phyloP scores from a whole-genome alignment of 2,113 vertebrate species.

The Ceyx melanurus region DNA sequence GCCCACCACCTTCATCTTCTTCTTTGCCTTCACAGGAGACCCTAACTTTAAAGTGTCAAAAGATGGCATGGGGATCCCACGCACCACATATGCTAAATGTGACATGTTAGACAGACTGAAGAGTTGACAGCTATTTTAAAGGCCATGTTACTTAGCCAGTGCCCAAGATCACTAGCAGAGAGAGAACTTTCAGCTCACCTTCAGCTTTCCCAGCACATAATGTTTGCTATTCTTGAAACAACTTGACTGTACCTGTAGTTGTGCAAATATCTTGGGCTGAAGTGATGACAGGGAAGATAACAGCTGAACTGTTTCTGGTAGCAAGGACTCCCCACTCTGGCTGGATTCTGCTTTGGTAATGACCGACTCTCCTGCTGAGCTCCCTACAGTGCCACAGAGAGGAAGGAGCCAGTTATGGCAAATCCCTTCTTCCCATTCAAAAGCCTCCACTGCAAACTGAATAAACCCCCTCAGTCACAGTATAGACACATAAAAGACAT shows the following conservation, averaged over 20 bases:
- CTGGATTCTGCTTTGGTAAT: constrained; percentile 62
- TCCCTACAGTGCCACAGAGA: constrained; percentile 58
- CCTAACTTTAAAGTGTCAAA: neutral
- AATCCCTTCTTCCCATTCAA: neutral
- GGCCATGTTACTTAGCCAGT: rapidly evolving
- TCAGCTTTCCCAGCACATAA: neutral
- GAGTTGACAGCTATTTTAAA: neutral
- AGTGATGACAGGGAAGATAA: constrained; percentile 79
- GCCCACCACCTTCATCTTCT: neutral
- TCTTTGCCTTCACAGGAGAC: neutral
- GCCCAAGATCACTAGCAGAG: neutral
- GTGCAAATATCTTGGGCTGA: constrained; percentile 84
- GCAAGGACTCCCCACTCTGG: constrained; percentile 53
- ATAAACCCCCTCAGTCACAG: neutral
- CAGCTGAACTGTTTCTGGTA: constrained; percentile 74
- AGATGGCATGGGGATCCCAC: neutral
- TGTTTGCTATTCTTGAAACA: rapidly evolving
- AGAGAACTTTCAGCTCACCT: neutral
- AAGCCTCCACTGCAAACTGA: neutral
- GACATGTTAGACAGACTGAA: neutral
- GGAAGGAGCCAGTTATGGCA: constrained; percentile 3
- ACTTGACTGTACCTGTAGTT: constrained; percentile 75
- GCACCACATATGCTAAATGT: neutral
- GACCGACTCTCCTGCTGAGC: constrained; percentile 55
- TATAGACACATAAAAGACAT: neutral